Evolutionary conservation across 2,113 vertebrate genomes (phyloP).

Genomic region (Sceloporus tristichus): DNA sequence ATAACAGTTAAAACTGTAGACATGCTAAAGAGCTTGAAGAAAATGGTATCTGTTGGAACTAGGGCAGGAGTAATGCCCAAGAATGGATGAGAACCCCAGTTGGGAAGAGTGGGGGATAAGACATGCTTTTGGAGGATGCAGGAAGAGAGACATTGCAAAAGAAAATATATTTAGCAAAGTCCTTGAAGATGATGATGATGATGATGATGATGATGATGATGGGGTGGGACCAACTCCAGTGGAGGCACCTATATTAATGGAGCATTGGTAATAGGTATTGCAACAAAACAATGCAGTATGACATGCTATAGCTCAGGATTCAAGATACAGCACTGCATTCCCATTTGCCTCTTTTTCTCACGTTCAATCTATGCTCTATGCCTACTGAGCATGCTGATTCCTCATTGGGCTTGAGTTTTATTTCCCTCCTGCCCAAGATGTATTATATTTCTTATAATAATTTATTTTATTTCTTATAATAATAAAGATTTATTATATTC

Average conservation of each 20-base stretch:
- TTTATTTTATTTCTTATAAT: too few relatives aligned
- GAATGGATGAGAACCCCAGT: slow-evolving; percentile 47
- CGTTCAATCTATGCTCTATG: too few relatives aligned
- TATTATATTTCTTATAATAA: neutral
- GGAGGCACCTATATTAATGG: neutral
- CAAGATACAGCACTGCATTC: neutral
- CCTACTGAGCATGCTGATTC: neutral
- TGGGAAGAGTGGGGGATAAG: slow-evolving; percentile 9
- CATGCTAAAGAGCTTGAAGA: slow-evolving; percentile 59
- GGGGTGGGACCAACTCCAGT: neutral
- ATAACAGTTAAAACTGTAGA: slow-evolving; percentile 71
- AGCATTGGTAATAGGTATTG: neutral
- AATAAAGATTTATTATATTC: too few relatives aligned
- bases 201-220: neutral
- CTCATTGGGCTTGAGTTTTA: too few relatives aligned
- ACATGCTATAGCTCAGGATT: neutral
- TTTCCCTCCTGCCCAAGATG: too few relatives aligned
- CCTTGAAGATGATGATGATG: neutral
- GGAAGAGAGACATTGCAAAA: neutral
- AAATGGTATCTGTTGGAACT: slow-evolving; percentile 62
- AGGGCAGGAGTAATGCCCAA: slow-evolving; percentile 50
- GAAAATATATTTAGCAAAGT: slow-evolving; percentile 39
- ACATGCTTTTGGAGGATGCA: slow-evolving; percentile 11
- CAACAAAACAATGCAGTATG: neutral
- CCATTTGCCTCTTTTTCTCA: too few relatives aligned